These are phyloP conservation scores for Apis dorsata DNA, from an alignment of 1,140 invertebrate genomes.

Conservation along the genomic window DNA sequence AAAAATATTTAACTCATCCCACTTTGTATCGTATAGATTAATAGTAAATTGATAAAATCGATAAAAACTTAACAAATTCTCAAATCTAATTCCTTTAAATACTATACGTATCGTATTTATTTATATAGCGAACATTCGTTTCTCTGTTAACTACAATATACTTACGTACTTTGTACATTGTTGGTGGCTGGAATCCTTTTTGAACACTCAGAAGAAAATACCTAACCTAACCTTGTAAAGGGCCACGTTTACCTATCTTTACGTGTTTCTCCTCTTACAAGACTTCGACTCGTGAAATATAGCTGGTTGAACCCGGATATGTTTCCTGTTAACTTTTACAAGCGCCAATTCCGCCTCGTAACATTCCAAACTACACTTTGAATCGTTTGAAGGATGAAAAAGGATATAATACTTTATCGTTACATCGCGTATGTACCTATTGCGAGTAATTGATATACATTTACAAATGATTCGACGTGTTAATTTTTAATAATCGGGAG, in stretches of 20 bases:
- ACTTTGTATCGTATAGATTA: too few species aligned
- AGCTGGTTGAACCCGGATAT: slow-evolving; percentile 67
- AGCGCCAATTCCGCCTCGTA: slow-evolving; percentile 42
- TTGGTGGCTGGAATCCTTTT: slow-evolving; percentile 17
- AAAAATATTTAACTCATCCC: too few species aligned
- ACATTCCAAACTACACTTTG: slow-evolving; percentile 49
- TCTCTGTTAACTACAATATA: too few species aligned
- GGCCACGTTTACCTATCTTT: slow-evolving; percentile 53
- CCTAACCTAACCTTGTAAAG: slow-evolving; percentile 61
- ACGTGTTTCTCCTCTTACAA: slow-evolving; percentile 53
- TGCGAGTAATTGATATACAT: slow-evolving; percentile 5
- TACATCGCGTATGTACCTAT: background rate
- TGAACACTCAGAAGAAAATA: slow-evolving; percentile 35
- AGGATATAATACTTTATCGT: slow-evolving; percentile 7
- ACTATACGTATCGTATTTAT: background rate
- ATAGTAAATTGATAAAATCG: too few species aligned
- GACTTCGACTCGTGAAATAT: slow-evolving; percentile 65
- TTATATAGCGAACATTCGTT: background rate
- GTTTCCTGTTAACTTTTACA: slow-evolving; percentile 58
- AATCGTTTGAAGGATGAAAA: slow-evolving; percentile 8
- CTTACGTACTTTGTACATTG: background rate
- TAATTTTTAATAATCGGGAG: background rate
- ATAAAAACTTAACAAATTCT: background rate
- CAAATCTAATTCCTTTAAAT: background rate
- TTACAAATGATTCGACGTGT: background rate